Evolutionary conservation across 2,797 vertebrate species (phyloP), one percentile per base, ranked within the genome.

Genomic region (Echiichthys vipera): DNA sequence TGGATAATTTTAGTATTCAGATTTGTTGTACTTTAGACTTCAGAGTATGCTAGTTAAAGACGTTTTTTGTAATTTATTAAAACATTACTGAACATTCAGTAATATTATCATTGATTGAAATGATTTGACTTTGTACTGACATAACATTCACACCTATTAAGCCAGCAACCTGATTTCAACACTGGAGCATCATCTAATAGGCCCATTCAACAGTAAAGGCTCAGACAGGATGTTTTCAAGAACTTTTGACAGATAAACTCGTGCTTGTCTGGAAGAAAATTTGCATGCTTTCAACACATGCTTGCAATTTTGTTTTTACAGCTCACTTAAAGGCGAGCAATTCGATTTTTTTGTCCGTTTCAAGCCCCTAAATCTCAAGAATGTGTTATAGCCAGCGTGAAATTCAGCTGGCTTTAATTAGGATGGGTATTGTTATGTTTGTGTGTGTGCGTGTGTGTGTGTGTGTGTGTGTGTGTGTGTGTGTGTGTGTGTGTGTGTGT

Each of bases 401-500:
- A 88, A 77, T 75, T 90, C 91, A 92, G 80, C 89, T 93, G 90
- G 73, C 54, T 86, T 74, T 90, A 87, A 92, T 93, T 91, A 92
- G 68, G 59, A 88, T 83, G 70, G 69, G 84, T n/a, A n/a, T n/a
- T n/a, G n/a, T 71, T 51, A 72, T 80, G 56, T 83, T 66, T 27
- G 6, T 45, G 57, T 56, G 22, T 70, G 47, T 69, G 56, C 29
- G 42, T 55, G 45, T 17, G 45, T 51, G 57, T 55, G 53, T 24
- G 37, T 51, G 70, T 43, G 43, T 78, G 46, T 43, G 56, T n/a
- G n/a, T n/a, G n/a, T n/a, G n/a, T n/a, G n/a, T n/a, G n/a, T 32
- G 30, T 2, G 30, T 32, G 30, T 8, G 30, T 32, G 30, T 8
- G 30, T 32, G 6, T 9, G 32, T 32, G 32, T 9, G 32, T 32